Evolutionary conservation across 2,113 vertebrate genomes (phyloP).

Genomic region (Silurus glanis): DNA sequence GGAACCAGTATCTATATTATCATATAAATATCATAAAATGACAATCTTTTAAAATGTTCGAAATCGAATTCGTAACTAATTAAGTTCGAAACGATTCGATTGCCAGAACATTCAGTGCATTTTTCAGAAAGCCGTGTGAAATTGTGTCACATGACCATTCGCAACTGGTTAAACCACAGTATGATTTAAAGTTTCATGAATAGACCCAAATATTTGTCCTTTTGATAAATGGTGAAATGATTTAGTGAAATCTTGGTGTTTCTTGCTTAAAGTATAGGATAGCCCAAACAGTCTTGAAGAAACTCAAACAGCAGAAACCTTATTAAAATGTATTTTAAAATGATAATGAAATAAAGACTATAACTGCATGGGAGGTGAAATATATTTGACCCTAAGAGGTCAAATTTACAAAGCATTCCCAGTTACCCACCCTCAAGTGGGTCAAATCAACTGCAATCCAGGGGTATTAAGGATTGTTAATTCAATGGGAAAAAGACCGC

Average conservation of each 20-base stretch:
- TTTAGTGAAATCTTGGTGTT: background rate
- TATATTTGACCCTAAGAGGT: slow-evolving; percentile 1
- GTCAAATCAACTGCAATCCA: slow-evolving; percentile 45
- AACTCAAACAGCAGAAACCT: background rate
- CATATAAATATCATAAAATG: background rate
- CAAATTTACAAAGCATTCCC: slow-evolving; percentile 24
- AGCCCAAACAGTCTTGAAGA: background rate
- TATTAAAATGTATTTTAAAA: background rate
- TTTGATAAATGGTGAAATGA: background rate
- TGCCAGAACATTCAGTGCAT: background rate
- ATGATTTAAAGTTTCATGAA: background rate
- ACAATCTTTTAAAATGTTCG: background rate
- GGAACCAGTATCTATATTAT: background rate
- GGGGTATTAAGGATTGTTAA: slow-evolving; percentile 42
- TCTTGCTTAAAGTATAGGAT: background rate
- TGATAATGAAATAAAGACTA: slow-evolving; percentile 52
- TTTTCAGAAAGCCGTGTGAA: background rate
- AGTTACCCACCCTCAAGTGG: background rate
- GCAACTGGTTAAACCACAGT: background rate
- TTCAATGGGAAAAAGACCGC: slow-evolving; percentile 39
- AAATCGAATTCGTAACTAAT: too few relatives aligned
- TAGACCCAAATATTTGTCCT: background rate
- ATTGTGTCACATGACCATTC: background rate
- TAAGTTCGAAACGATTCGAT: background rate
- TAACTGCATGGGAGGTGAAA: slow-evolving; percentile 27